phyloP scores from a whole-genome alignment of 2,113 vertebrate genomes.

The Clarias macrocephalus region DNA sequence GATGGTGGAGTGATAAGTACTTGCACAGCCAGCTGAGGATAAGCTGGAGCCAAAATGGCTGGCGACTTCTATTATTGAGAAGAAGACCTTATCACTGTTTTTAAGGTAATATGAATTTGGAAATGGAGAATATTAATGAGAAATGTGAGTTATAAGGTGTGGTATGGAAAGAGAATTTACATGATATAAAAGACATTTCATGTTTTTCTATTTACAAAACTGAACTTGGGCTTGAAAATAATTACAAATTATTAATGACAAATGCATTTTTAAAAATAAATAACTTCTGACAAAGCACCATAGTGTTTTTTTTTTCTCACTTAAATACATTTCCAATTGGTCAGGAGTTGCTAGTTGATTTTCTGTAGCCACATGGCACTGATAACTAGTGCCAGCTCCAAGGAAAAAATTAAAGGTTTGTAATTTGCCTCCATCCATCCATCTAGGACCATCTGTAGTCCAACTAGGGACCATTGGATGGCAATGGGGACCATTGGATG shows the following conservation, averaged over 20 bases:
- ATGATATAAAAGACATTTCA: not conserved
- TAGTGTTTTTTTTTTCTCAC: not conserved
- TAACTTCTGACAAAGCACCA: not conserved
- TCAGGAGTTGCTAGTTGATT: not conserved
- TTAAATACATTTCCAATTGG: not conserved
- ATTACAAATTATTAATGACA: not conserved
- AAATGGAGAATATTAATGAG: not conserved
- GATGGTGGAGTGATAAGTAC: slow-evolving; percentile 37
- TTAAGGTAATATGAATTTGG: slow-evolving; percentile 4
- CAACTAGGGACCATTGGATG: too few species aligned
- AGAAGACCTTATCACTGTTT: not conserved
- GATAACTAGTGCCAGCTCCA: not conserved
- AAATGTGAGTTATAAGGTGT: not conserved
- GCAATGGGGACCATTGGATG: too few species aligned
- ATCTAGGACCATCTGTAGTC: too few species aligned
- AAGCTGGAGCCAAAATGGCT: slow-evolving; percentile 36
- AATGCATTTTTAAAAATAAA: not conserved
- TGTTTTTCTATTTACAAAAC: not conserved
- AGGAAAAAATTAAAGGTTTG: not conserved
- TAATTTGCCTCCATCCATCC: too few species aligned
- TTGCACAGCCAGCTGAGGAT: not conserved
- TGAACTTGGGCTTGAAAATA: not conserved
- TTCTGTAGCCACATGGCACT: not conserved
- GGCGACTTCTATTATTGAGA: not conserved
- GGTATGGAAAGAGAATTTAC: not conserved